These are phyloP conservation scores for Macquaria ambigua DNA, from an alignment of 2,113 vertebrate genomes.

Conservation along the genomic window DNA sequence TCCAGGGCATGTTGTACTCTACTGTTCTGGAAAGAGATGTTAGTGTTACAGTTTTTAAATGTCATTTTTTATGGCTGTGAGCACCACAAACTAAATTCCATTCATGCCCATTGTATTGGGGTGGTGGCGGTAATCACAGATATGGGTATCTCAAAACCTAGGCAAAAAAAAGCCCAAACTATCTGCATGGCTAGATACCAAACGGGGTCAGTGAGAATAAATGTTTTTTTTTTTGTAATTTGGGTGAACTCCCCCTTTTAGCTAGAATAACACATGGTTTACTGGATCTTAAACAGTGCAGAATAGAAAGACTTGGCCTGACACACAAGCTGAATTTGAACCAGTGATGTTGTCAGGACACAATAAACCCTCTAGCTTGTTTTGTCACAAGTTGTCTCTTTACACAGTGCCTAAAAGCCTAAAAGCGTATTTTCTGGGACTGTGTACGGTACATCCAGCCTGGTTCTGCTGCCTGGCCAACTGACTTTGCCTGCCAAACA, in stretches of 20 bases:
- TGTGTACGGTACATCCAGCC: conserved; percentile 46
- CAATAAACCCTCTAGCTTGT: conserved; percentile 22
- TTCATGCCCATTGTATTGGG: neutral
- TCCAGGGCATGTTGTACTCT: neutral
- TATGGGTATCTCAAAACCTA: neutral
- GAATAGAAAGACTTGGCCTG: conserved; percentile 18
- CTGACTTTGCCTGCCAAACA: conserved; percentile 73
- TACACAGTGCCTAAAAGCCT: conserved; percentile 37
- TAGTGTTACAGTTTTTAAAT: neutral
- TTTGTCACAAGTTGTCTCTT: conserved; percentile 43
- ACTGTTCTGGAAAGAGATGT: neutral
- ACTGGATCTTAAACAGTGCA: conserved; percentile 10
- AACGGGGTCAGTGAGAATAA: conserved; percentile 1
- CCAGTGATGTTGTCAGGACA: conserved; percentile 22
- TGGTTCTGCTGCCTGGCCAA: conserved; percentile 54
- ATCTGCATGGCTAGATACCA: neutral
- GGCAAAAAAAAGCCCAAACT: neutral
- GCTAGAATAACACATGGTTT: conserved; percentile 4
- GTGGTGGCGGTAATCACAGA: conserved; percentile 4
- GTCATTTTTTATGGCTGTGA: neutral
- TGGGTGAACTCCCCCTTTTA: conserved; percentile 7
- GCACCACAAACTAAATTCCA: neutral
- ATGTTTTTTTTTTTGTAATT: neutral
- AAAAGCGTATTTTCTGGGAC: conserved; percentile 52
- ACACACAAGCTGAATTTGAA: conserved; percentile 22